These are phyloP conservation scores for Rhinolophus sinicus DNA, from an alignment of 2,113 vertebrate genomes.

Conservation along the genomic window DNA sequence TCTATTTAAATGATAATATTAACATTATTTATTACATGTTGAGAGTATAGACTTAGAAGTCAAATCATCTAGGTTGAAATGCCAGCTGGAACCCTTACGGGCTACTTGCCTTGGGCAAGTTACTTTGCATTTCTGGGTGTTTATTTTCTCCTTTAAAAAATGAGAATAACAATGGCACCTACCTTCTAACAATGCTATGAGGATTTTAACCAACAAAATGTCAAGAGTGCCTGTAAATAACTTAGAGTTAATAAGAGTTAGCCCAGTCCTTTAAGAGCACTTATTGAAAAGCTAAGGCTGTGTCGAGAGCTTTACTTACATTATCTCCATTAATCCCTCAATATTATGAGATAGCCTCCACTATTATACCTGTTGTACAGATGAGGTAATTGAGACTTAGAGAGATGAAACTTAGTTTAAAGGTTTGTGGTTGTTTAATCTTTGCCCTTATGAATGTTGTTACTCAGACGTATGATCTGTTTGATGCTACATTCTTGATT, in stretches of 20 bases:
- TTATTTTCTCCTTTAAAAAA: background rate
- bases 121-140: background rate
- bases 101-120: background rate
- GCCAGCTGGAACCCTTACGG: background rate
- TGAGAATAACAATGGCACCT: background rate
- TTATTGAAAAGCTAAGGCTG: background rate
- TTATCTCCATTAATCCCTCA: background rate
- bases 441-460: background rate
- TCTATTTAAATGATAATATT: background rate
- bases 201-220: too few species aligned
- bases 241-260: background rate
- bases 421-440: slow-evolving; percentile 47
- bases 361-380: background rate
- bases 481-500: slow-evolving; percentile 21
- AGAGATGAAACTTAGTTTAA: background rate
- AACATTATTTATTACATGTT: background rate
- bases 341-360: background rate
- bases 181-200: background rate
- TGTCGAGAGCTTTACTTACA: rapidly evolving
- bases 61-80: background rate
- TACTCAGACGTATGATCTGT: background rate
- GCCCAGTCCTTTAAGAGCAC: rapidly evolving
- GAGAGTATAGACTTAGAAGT: background rate
- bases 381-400: slow-evolving; percentile 29
- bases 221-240: rapidly evolving